Percentiles rank a stretch among this genome's conserved stretches.
phyloP scores from a whole-genome alignment of 2,797 vertebrate species.

The Dicrostonyx torquatus region DNA sequence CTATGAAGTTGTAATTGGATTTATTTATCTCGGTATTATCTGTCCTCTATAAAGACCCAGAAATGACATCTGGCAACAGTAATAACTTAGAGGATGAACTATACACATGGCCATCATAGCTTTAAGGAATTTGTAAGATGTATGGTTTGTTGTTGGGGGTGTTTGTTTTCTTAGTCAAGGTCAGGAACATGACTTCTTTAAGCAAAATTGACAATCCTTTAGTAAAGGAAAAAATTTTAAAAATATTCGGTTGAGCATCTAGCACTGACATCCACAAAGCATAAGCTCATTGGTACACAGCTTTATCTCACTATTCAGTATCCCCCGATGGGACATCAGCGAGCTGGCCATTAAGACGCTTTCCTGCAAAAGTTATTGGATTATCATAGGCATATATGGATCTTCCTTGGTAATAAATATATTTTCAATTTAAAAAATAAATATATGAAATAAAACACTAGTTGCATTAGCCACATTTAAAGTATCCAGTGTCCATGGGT shows the following conservation, averaged over 20 bases:
- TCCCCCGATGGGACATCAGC: background rate
- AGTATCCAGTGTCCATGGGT: background rate
- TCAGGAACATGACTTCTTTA: background rate
- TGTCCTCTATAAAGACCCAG: background rate
- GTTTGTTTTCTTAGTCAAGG: background rate
- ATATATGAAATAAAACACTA: background rate
- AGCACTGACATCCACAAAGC: background rate
- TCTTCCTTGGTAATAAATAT: constrained; percentile 37
- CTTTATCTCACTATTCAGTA: background rate
- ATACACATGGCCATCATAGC: background rate
- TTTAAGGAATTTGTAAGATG: background rate
- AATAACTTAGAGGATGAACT: background rate
- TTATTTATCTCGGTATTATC: background rate
- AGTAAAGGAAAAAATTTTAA: background rate
- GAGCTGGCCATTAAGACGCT: background rate
- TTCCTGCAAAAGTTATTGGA: background rate
- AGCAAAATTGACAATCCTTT: constrained; percentile 9
- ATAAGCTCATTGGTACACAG: background rate
- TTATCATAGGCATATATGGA: background rate
- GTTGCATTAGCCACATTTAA: background rate
- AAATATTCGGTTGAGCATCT: background rate
- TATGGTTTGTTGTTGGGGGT: background rate
- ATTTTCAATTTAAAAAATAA: constrained; percentile 34
- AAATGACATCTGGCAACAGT: background rate
- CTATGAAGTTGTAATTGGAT: background rate